Conservation (phyloP, 2,797 vertebrate species). For the Paguma larvata region DNA sequence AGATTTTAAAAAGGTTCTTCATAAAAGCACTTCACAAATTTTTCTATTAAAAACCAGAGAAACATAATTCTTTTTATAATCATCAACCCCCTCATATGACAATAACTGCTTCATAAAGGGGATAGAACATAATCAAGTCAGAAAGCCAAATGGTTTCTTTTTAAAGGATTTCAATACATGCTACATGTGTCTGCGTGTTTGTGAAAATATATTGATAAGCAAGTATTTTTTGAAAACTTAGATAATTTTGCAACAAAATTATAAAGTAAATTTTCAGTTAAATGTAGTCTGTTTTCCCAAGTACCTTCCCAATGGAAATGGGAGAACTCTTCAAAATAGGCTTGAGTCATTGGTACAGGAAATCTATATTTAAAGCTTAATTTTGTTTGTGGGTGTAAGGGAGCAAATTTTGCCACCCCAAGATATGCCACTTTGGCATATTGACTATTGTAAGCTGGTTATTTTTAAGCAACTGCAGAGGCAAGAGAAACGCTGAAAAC, state of each 20-base stretch:
- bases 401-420: neutral
- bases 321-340: neutral
- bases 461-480: neutral
- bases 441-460: neutral
- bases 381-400: slow-evolving; percentile 20
- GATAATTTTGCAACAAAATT: slow-evolving; percentile 18
- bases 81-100: neutral
- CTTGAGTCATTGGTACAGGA: neutral
- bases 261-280: slow-evolving; percentile 20
- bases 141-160: slow-evolving; percentile 2
- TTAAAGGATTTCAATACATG: slow-evolving; percentile 18
- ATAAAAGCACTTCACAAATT: neutral
- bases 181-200: neutral
- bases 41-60: slow-evolving; percentile 32
- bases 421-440: neutral
- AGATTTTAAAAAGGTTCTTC: neutral
- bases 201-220: neutral
- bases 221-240: slow-evolving; percentile 25
- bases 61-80: slow-evolving; percentile 36
- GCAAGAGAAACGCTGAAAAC: neutral
- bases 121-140: neutral
- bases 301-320: neutral
- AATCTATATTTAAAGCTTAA: slow-evolving; percentile 10
- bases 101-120: neutral
- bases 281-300: slow-evolving; percentile 43